Conservation (phyloP, 2,113 vertebrate species). For the Theropithecus gelada region DNA sequence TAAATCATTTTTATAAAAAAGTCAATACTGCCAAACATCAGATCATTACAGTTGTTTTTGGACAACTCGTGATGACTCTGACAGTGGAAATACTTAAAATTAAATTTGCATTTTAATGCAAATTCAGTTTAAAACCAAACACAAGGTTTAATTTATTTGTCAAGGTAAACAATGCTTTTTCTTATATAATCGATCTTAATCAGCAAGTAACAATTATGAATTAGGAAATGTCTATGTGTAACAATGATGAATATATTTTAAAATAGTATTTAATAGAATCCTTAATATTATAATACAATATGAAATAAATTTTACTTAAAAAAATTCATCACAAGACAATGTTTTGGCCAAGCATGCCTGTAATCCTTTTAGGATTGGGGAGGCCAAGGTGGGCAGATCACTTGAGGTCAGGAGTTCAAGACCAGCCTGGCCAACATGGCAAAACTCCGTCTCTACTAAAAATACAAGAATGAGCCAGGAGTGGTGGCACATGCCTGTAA, state of each 20-base stretch:
- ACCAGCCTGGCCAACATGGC: background rate
- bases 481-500: background rate
- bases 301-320: background rate
- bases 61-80: background rate
- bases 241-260: slow-evolving; percentile 2
- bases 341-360: background rate
- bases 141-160: background rate
- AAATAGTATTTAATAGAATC: background rate
- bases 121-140: slow-evolving; percentile 19
- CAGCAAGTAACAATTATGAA: slow-evolving; percentile 33
- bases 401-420: background rate
- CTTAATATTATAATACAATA: background rate
- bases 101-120: slow-evolving; percentile 8
- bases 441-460: background rate
- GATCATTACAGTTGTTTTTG: background rate
- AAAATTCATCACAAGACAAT: background rate
- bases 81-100: background rate
- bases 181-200: background rate
- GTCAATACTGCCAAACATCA: background rate
- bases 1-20: background rate
- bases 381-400: background rate
- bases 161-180: slow-evolving; percentile 18
- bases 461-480: background rate
- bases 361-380: background rate
- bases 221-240: background rate